Evolutionary conservation across 2,888 invertebrate species (phyloP), one percentile per base, ranked within the genome.

Genomic region (Hirtodrosophila alboralis): DNA sequence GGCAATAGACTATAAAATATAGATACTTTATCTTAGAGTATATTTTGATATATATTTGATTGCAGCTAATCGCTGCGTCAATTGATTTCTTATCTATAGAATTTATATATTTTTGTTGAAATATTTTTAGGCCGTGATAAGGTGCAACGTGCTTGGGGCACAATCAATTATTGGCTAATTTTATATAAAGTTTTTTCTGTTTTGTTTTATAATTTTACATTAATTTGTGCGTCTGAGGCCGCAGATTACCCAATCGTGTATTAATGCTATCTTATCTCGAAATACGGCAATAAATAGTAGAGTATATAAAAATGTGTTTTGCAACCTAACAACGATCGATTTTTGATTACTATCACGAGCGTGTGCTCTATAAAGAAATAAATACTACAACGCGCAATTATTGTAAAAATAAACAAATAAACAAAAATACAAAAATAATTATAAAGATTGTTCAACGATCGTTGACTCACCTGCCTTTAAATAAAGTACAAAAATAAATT

Each of bases 361-460:
- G 21, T 12, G 13, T 31, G 33, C 18, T 48, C 52, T 58, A 52
- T 45, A 79, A 60, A 54, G 27, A 60, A 31, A 71, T 60, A 53
- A 30, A 59, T 52, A 44, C 57, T 37, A n/a, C n/a, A n/a, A n/a
- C n/a, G n/a, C n/a, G 16, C 41, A 75, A 51, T 79, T 54, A 68
- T 64, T 64, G 75, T 66, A 79, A 71, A 79, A 71, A 71, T 71
- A 80, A 80, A 81, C 56, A 81, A 84, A n/a, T n/a, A n/a, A n/a
- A n/a, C n/a, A n/a, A n/a, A n/a, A n/a, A n/a, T n/a, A n/a, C n/a
- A n/a, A n/a, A n/a, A 81, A 62, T 65, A 81, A 84, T 81, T 74
- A 75, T 52, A 75, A 53, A 63, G 41, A n/a, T n/a, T n/a, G n/a
- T n/a, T n/a, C n/a, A n/a, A n/a, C n/a, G n/a, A n/a, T n/a, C n/a